phyloP scores from a whole-genome alignment of 2,113 vertebrate species.

The rabbit (Oryctolagus cuniculus) region DNA sequence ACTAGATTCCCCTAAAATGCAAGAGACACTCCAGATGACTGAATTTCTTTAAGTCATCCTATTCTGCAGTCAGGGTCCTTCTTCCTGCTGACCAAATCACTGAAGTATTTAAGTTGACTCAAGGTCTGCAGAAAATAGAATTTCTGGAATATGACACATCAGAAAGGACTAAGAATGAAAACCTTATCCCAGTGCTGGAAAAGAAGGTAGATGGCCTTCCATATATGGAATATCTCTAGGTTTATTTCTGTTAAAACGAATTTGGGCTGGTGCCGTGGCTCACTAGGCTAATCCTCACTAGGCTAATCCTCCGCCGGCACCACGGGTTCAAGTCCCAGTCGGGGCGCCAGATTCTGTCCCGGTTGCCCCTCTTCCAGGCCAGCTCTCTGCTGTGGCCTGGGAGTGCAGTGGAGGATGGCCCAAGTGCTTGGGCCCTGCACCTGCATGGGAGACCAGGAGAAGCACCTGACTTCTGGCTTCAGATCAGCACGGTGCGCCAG shows the following conservation, averaged over 20 bases:
- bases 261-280: not conserved
- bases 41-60: not conserved
- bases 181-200: not conserved
- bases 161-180: not conserved
- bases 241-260: slow-evolving; percentile 30
- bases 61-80: not conserved
- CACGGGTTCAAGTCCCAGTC: no score
- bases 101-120: not conserved
- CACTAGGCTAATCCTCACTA: no score
- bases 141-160: not conserved
- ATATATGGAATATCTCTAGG: not conserved
- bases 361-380: no score
- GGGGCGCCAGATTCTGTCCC: no score
- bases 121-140: not conserved
- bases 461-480: no score
- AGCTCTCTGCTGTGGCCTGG: no score
- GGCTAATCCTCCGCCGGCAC: no score
- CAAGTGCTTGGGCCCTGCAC: no score
- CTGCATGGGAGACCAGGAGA: no score
- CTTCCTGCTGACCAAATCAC: not conserved
- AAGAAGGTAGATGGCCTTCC: not conserved
- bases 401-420: no score
- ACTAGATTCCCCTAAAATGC: not conserved
- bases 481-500: no score
- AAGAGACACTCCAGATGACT: not conserved